Conservation (phyloP, 2,113 vertebrate species). For the Neotoma lepida region DNA sequence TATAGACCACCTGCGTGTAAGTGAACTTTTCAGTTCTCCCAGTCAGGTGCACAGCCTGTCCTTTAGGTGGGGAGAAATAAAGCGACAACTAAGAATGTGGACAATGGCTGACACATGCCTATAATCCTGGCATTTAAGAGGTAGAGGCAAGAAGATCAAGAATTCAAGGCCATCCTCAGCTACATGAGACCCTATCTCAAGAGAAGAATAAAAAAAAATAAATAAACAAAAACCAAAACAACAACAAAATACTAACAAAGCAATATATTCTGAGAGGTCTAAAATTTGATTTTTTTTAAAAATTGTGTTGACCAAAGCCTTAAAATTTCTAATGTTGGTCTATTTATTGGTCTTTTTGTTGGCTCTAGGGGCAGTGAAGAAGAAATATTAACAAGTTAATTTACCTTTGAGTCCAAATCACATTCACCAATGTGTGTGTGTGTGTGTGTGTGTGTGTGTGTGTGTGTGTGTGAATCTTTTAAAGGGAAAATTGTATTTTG, state of each 20-base stretch:
- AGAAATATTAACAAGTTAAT: neutral
- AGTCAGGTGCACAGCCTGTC: neutral
- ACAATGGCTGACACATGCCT: neutral
- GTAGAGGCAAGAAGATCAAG: neutral
- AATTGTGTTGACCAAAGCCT: neutral
- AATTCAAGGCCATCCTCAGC: neutral
- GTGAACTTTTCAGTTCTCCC: neutral
- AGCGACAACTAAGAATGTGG: neutral
- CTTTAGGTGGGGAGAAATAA: neutral
- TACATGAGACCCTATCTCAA: neutral
- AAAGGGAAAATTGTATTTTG: neutral
- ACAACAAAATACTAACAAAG: neutral
- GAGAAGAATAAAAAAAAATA: neutral
- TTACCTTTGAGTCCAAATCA: neutral
- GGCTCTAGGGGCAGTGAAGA: neutral
- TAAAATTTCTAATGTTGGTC: neutral
- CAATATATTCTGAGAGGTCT: neutral
- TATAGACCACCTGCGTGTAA: neutral
- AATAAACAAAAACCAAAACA: neutral
- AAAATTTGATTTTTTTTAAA: neutral
- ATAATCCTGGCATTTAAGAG: neutral
- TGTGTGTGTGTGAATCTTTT: neutral
- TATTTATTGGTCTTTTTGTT: neutral
- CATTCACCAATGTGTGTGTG: neutral
- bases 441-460: neutral